phyloP scores from a whole-genome alignment of 2,797 vertebrate genomes.

The Tragopan temminckii region DNA sequence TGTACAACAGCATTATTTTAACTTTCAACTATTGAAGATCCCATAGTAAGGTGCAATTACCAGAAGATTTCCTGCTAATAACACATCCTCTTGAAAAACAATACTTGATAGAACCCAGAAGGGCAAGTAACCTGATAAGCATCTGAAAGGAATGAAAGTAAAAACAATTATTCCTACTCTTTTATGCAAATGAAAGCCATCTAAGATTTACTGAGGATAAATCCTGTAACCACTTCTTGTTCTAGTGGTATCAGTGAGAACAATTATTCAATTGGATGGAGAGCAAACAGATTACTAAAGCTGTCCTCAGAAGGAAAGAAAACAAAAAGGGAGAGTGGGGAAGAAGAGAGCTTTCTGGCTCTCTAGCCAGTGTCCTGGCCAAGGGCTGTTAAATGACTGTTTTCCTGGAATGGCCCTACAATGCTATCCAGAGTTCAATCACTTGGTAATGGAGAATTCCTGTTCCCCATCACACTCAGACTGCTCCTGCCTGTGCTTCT shows the following conservation, averaged over 20 bases:
- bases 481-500: not conserved
- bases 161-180: not conserved
- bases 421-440: rapidly evolving
- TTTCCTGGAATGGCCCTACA: not conserved
- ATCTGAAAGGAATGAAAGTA: not conserved
- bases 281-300: not conserved
- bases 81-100: not conserved
- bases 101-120: not conserved
- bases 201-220: not conserved
- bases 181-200: not conserved
- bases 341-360: not conserved
- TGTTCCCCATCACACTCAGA: not conserved
- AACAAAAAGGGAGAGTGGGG: too few species aligned
- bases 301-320: not conserved
- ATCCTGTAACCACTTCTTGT: not conserved
- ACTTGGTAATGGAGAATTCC: not conserved
- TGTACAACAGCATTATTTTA: not conserved
- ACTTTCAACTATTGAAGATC: not conserved
- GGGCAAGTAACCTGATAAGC: not conserved
- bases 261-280: not conserved
- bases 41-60: not conserved
- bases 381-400: not conserved
- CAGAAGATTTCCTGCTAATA: not conserved
- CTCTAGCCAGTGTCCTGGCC: too few species aligned
- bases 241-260: not conserved